These are phyloP conservation scores for Drosophila fuyamai DNA, from an alignment of 1,140 invertebrate genomes.

Conservation along the genomic window DNA sequence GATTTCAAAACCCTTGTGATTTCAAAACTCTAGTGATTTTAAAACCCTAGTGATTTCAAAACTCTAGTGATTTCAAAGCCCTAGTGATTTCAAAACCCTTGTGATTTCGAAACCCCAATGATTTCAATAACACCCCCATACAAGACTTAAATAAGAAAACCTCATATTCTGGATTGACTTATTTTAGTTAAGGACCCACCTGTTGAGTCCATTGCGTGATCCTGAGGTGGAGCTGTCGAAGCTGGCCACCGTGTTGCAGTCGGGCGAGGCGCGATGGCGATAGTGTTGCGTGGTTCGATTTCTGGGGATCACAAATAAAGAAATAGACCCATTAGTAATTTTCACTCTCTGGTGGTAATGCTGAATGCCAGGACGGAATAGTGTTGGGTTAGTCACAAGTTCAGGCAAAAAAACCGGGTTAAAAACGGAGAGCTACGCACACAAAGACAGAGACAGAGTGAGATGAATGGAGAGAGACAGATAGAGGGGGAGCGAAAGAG, in stretches of 20 bases:
- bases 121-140: no score
- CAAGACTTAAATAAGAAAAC: no score
- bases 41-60: no score
- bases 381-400: constrained; percentile 44
- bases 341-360: not conserved
- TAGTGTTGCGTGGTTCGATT: constrained; percentile 92
- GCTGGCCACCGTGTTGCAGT: constrained; percentile 94
- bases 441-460: constrained; percentile 29
- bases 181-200: constrained; percentile 77
- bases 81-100: no score
- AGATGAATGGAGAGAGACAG: constrained; percentile 15
- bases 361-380: constrained; percentile 28
- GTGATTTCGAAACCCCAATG: no score
- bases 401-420: constrained; percentile 26
- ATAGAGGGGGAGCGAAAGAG: constrained; percentile 18
- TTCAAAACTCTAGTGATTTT: no score
- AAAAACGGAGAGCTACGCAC: constrained; percentile 24
- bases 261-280: constrained; percentile 93
- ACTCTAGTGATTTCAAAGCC: no score
- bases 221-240: constrained; percentile 94
- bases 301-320: constrained; percentile 83
- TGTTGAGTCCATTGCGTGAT: constrained; percentile 92
- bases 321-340: constrained; percentile 15
- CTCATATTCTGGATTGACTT: not conserved
- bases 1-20: no score